Conservation (phyloP, 2,113 vertebrate genomes). For the Bothrops jararaca region DNA sequence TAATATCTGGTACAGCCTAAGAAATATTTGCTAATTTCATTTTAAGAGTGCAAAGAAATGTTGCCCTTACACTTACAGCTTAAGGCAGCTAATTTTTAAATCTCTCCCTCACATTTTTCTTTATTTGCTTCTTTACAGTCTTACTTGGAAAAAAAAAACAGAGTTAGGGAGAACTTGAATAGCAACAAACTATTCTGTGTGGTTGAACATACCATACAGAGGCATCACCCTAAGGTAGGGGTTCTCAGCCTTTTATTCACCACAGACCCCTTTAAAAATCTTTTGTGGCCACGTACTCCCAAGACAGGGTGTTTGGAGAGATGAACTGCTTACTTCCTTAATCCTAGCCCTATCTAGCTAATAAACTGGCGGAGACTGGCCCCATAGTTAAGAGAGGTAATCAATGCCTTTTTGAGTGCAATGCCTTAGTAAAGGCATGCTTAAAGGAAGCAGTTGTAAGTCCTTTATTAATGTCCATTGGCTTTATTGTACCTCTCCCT, state of each 20-base stretch:
- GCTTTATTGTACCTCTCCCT: background rate
- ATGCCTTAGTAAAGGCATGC: background rate
- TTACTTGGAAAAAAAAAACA: background rate
- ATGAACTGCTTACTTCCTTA: background rate
- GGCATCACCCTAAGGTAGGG: background rate
- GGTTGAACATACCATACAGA: background rate
- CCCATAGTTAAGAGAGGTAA: background rate
- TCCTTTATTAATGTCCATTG: background rate
- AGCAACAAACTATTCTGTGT: background rate
- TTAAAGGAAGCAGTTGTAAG: background rate
- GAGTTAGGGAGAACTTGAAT: background rate
- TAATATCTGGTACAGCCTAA: background rate
- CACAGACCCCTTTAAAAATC: background rate
- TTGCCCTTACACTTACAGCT: background rate
- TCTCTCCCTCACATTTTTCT: background rate
- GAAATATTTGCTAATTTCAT: background rate
- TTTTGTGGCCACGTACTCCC: background rate
- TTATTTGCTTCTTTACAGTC: background rate
- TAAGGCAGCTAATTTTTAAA: background rate
- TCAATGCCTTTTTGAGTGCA: background rate
- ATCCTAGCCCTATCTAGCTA: background rate
- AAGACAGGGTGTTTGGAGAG: background rate
- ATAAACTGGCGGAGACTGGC: background rate
- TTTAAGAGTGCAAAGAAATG: background rate
- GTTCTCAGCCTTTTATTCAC: background rate